Conservation (phyloP, 2,888 invertebrate genomes). For the Drosophila austrosaltans region DNA sequence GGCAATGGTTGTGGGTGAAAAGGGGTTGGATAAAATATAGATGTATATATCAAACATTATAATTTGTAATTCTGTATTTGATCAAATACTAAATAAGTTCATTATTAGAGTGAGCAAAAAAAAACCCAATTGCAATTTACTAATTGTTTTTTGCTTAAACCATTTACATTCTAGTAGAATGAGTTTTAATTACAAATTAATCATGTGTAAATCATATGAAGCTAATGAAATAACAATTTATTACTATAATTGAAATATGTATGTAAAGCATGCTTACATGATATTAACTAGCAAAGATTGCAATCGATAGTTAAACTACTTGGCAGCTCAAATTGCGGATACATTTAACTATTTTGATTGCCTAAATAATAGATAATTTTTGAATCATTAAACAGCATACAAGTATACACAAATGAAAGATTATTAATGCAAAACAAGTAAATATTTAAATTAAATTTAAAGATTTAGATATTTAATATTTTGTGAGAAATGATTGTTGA, state of each 20-base stretch:
- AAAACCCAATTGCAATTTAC: constrained; percentile 36
- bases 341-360: neutral
- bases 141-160: constrained; percentile 34
- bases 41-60: neutral
- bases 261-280: neutral
- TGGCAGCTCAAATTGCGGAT: neutral
- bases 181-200: constrained; percentile 44
- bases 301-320: neutral
- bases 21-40: neutral
- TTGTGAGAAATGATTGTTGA: too few relatives aligned
- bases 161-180: neutral
- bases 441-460: too few relatives aligned
- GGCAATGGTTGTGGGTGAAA: constrained; percentile 22
- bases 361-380: neutral
- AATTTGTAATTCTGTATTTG: constrained; percentile 16
- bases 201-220: constrained; percentile 31
- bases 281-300: neutral
- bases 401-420: too few relatives aligned
- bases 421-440: too few relatives aligned
- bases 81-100: constrained; percentile 24
- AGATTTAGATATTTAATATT: too few relatives aligned
- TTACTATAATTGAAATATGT: constrained; percentile 14
- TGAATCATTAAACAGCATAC: neutral
- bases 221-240: constrained; percentile 36
- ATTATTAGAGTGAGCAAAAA: constrained; percentile 7